A percentile compares a stretch with the other conserved stretches of the same genome.
These are phyloP conservation scores for Palythoa heliodiscus DNA, from an alignment of 92 coral and sea anemone species.

Conservation along the genomic window DNA sequence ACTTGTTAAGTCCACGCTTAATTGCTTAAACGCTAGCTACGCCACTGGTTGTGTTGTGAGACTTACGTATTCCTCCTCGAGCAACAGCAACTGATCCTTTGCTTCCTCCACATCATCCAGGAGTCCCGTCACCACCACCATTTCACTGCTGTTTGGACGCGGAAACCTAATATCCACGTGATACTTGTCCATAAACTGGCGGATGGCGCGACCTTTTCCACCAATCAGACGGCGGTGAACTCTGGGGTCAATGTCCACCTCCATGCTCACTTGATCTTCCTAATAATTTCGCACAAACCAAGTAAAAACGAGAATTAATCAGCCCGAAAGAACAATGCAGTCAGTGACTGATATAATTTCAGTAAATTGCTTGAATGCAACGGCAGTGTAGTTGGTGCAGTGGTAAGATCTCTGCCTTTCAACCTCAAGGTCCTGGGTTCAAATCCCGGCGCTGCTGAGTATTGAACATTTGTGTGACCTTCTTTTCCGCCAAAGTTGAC, in stretches of 20 bases:
- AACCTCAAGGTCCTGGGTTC: no score
- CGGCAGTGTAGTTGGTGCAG: no score
- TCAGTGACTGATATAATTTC: not conserved
- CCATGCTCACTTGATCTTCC: constrained; percentile 95
- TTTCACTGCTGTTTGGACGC: constrained; percentile 81
- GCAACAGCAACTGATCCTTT: constrained; percentile 81
- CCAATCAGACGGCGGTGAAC: constrained; percentile 98
- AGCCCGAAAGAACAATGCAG: not conserved
- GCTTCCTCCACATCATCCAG: constrained; percentile 97
- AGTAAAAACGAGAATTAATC: not conserved
- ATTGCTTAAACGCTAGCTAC: no score
- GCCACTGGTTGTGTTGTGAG: no score
- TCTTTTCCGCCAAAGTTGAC: no score
- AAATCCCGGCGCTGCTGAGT: no score
- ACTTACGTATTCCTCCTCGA: constrained; percentile 99
- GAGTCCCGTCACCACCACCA: constrained; percentile 86
- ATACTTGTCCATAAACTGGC: constrained; percentile 91
- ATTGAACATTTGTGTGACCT: no score
- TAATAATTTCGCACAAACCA: constrained; percentile 15
- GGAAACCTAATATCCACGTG: constrained; percentile 99
- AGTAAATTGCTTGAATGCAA: no score
- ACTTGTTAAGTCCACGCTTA: no score
- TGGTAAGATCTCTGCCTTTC: no score
- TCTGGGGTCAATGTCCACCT: constrained; percentile 86
- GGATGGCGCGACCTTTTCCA: constrained; percentile 87